phyloP scores from a whole-genome alignment of 2,888 invertebrate genomes.

The Penaeus monodon region DNA sequence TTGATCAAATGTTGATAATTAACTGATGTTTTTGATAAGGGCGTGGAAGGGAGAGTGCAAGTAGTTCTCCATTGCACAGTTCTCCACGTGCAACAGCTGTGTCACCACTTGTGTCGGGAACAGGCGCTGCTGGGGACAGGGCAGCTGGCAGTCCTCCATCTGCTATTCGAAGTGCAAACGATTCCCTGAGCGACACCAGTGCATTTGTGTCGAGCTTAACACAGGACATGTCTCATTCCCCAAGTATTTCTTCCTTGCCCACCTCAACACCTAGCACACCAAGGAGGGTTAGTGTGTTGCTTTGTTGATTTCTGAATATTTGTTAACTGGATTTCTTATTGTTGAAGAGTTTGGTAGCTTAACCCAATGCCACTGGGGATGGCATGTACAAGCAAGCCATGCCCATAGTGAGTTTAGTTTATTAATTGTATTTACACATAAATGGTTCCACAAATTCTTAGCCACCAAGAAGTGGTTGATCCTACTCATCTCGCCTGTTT shows the following conservation, averaged over 20 bases:
- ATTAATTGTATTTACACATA: too few relatives aligned
- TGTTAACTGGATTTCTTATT: neutral
- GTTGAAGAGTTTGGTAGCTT: too few relatives aligned
- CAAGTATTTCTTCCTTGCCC: conserved; percentile 66
- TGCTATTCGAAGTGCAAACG: conserved; percentile 56
- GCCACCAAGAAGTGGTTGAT: too few relatives aligned
- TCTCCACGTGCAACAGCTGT: conserved; percentile 41
- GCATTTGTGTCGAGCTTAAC: conserved; percentile 76
- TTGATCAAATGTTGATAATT: too few relatives aligned
- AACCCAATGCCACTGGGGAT: too few relatives aligned
- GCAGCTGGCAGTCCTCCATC: conserved; percentile 48
- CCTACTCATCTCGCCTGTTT: too few relatives aligned
- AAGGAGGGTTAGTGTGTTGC: conserved; percentile 64
- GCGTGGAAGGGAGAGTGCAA: conserved; percentile 57
- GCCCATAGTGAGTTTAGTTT: too few relatives aligned
- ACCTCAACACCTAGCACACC: conserved; percentile 66
- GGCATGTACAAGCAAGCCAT: too few relatives aligned
- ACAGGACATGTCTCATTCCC: conserved; percentile 76
- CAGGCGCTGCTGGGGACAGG: conserved; percentile 37
- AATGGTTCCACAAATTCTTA: too few relatives aligned
- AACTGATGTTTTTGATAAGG: conserved; percentile 35
- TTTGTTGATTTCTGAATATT: neutral
- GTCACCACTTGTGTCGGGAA: conserved; percentile 48
- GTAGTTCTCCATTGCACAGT: conserved; percentile 58
- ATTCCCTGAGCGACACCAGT: conserved; percentile 75